phyloP scores from a whole-genome alignment of 2,113 vertebrate species.

The Choloepus hoffmanni region DNA sequence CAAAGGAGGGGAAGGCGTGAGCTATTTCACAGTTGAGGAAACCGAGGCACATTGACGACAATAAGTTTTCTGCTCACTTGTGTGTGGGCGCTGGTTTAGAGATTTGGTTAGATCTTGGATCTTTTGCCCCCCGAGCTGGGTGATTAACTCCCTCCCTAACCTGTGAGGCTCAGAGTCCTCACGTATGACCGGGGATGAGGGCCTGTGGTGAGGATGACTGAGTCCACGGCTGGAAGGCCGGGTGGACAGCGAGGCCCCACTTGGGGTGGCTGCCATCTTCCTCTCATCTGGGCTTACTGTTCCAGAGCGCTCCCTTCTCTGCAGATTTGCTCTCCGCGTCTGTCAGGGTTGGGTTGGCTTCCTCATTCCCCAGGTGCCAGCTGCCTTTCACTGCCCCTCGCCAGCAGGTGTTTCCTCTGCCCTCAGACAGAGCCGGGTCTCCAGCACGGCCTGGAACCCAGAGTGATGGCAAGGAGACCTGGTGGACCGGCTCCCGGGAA shows the following conservation, averaged over 20 bases:
- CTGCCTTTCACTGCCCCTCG: background rate
- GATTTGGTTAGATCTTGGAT: background rate
- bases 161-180: background rate
- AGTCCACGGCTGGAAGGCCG: background rate
- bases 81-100: too few relatives aligned
- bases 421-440: background rate
- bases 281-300: background rate
- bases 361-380: background rate
- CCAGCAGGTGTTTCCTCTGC: background rate
- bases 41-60: background rate
- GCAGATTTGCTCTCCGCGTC: background rate
- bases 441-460: background rate
- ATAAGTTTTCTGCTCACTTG: too few relatives aligned
- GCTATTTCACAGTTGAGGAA: background rate
- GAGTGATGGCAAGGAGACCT: background rate
- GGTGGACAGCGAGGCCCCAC: background rate
- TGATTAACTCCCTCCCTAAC: too few relatives aligned
- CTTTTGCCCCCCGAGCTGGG: background rate
- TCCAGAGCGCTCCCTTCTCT: background rate
- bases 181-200: background rate
- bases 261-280: background rate
- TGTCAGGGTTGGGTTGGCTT: background rate
- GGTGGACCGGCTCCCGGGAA: background rate
- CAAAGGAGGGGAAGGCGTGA: too few relatives aligned
- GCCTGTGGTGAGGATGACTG: background rate